Base-by-base conservation (phyloP, 2,113 vertebrate species). In the Myrmecobius fasciatus region DNA sequence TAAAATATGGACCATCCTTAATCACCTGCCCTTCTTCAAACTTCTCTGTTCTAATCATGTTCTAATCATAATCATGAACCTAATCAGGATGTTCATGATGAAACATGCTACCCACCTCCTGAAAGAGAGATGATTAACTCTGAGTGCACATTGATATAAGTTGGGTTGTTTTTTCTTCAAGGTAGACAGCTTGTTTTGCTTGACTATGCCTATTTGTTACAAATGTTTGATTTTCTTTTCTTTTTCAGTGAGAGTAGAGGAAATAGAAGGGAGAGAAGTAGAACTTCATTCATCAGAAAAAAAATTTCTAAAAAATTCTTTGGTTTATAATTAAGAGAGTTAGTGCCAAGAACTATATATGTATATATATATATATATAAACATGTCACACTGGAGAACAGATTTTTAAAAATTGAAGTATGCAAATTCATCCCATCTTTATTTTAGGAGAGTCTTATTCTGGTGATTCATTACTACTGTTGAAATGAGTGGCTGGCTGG, bases 401-500 rank as follows among this genome's bases (percentile, higher is more conserved):
- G 67, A 43, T 83, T 92, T 83, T 95, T 90, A 54, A 94, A n/a
- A 95, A 95, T 8, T 43, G 54, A 97, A 93, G 47, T 46, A 93
- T 91, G n/a, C 28, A 25, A 93, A 93, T 48, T 53, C 83, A 67
- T 92, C 28, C n/a, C 25, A 95, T 56, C 92, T 95, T 36, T 25
- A 48, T 46, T 95, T 53, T 92, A 12, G 26, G 92, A 46, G 92
- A 93, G 52, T 83, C n/a, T n/a, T 75, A 36, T 1, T n/a, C 31
- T 83, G n/a, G 93, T 94, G 97, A 96, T 54, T 97, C 93, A 96
- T 89, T 83, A 53, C 48, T n/a, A 11, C 47, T 56, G 5, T 25
- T 91, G 89, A 43, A 91, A 95, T 46, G 26, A 91, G 47, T 83
- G n/a, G 14, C 67, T n/a, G 67, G n/a, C 67, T 83, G n/a, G 6